Evolutionary conservation across 2,113 vertebrate genomes (phyloP).

Genomic region (Atlantisia rogersi): DNA sequence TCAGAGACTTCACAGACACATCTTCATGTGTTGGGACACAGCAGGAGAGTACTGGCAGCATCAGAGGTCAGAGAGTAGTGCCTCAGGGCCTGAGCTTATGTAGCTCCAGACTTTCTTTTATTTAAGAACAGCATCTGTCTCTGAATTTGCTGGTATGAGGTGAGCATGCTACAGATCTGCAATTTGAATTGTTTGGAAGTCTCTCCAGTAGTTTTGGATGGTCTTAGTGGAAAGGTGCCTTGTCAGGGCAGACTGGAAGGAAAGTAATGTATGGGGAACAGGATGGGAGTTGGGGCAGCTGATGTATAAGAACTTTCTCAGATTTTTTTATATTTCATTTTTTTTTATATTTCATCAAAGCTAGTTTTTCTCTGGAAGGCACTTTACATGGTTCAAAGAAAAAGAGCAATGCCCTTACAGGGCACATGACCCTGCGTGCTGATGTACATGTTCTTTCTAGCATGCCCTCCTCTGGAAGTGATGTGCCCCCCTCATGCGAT

Average conservation of each 20-base stretch:
- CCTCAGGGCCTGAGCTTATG: not conserved
- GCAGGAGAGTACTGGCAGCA: not conserved
- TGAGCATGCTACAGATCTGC: not conserved
- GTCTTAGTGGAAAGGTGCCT: not conserved
- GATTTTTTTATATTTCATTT: not conserved
- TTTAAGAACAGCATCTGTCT: not conserved
- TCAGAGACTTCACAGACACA: not conserved
- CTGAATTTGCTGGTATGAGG: not conserved
- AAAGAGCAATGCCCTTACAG: not conserved
- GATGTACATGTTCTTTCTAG: not conserved
- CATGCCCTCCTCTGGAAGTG: not conserved
- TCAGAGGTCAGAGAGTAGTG: not conserved
- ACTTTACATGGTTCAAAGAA: not conserved
- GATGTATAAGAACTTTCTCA: not conserved
- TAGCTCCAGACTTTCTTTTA: not conserved
- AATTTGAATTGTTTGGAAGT: not conserved
- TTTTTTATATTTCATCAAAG: not conserved
- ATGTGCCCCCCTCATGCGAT: not conserved
- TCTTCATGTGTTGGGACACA: not conserved
- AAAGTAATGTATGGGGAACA: not conserved
- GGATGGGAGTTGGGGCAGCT: not conserved
- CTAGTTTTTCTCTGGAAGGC: not conserved
- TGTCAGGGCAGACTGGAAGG: not conserved
- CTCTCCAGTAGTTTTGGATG: not conserved
- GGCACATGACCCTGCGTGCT: not conserved